A percentile compares a stretch with the other conserved stretches of the same genome.
Conservation (phyloP, 2,113 vertebrate species). For the Colinus virginianus region DNA sequence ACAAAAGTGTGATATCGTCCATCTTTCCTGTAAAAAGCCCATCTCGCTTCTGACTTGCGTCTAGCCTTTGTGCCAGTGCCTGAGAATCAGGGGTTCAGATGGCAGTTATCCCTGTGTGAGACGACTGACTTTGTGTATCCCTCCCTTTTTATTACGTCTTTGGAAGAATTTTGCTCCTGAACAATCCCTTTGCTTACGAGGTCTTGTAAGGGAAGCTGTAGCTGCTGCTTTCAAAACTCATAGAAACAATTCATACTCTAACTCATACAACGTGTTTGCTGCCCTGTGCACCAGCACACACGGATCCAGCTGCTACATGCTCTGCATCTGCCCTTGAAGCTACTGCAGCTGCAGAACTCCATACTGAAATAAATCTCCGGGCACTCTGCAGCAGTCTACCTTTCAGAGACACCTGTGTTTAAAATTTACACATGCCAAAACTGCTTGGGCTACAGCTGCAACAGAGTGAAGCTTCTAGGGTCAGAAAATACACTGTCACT, state of each 20-base stretch:
- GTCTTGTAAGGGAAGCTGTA: background rate
- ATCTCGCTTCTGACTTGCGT: background rate
- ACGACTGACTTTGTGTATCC: background rate
- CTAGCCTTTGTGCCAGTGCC: background rate
- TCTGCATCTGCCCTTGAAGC: background rate
- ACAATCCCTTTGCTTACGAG: background rate
- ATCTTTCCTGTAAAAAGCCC: background rate
- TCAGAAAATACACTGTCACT: background rate
- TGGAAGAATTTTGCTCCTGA: background rate
- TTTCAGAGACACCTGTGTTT: background rate
- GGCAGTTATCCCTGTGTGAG: background rate
- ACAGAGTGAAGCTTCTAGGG: background rate
- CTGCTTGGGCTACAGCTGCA: background rate
- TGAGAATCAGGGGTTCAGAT: background rate
- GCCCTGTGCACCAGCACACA: background rate
- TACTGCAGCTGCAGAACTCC: background rate
- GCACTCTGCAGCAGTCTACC: background rate
- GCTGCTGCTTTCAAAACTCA: background rate
- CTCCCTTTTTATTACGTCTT: background rate
- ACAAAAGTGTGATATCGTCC: background rate
- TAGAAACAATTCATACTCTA: background rate
- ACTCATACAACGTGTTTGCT: background rate
- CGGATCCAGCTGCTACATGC: background rate
- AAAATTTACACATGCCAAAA: background rate
- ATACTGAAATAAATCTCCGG: background rate